phyloP scores from a whole-genome alignment of 1,140 invertebrate genomes.

The Belonocnema kinseyi region DNA sequence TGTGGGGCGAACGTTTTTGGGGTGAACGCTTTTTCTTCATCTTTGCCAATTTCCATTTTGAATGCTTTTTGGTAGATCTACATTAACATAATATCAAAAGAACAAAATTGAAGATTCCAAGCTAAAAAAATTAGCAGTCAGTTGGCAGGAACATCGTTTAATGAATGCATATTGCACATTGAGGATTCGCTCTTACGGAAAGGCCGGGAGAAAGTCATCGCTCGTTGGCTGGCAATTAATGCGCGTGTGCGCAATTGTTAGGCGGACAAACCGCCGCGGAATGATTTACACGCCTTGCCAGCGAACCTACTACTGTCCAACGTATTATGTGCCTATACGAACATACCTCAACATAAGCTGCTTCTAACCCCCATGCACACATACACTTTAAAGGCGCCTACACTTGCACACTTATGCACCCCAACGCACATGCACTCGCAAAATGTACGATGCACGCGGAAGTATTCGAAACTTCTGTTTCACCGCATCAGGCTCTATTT shows the following conservation, averaged over 20 bases:
- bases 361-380: neutral
- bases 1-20: too few species aligned
- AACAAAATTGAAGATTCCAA: too few species aligned
- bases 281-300: conserved; percentile 54
- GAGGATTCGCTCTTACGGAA: conserved; percentile 42
- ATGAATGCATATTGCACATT: conserved; percentile 34
- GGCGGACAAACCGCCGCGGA: conserved; percentile 52
- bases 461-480: conserved; percentile 58
- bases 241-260: conserved; percentile 53
- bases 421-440: too few species aligned
- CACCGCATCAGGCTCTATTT: conserved; percentile 50
- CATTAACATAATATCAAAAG: neutral
- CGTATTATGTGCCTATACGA: conserved; percentile 10
- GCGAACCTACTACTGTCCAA: conserved; percentile 39
- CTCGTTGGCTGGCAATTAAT: conserved; percentile 54
- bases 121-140: neutral
- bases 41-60: neutral
- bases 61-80: too few species aligned
- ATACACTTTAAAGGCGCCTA: conserved; percentile 32
- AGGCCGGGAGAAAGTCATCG: conserved; percentile 50
- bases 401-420: too few species aligned
- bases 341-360: neutral
- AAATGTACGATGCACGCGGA: conserved; percentile 42
- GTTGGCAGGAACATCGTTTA: conserved; percentile 27
- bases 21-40: too few species aligned